phyloP scores from a whole-genome alignment of 2,888 invertebrate species.

The Agriotes lineatus region DNA sequence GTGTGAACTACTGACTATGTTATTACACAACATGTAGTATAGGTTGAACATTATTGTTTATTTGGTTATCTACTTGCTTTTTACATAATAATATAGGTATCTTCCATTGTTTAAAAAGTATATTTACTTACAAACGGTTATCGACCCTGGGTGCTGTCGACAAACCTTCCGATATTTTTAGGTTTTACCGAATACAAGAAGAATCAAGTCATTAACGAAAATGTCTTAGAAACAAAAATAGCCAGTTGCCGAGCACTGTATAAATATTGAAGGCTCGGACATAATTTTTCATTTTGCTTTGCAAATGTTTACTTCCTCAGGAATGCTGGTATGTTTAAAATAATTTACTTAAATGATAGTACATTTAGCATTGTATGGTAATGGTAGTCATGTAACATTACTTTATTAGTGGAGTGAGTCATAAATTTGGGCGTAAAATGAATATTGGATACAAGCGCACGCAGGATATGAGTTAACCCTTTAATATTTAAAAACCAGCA shows the following conservation, averaged over 20 bases:
- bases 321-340: conserved; percentile 20
- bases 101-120: no score
- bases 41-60: no score
- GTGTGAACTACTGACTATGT: no score
- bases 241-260: neutral
- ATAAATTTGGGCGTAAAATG: conserved; percentile 42
- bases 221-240: neutral
- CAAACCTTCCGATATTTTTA: no score
- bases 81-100: no score
- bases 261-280: neutral
- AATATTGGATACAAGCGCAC: conserved; percentile 38
- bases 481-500: conserved; percentile 30
- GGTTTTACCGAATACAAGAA: no score
- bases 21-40: no score
- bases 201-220: no score
- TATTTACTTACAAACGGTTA: no score
- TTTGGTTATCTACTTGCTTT: no score
- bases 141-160: no score
- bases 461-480: conserved; percentile 41
- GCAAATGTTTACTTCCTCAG: conserved; percentile 27
- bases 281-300: conserved; percentile 16
- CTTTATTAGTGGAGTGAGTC: conserved; percentile 31
- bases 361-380: conserved; percentile 39
- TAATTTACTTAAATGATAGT: conserved; percentile 31
- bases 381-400: conserved; percentile 28